Percentiles rank a stretch among this genome's conserved stretches.
Evolutionary conservation across 2,888 invertebrate genomes (phyloP).

Genomic region (Drosophila nr. perissopoda): DNA sequence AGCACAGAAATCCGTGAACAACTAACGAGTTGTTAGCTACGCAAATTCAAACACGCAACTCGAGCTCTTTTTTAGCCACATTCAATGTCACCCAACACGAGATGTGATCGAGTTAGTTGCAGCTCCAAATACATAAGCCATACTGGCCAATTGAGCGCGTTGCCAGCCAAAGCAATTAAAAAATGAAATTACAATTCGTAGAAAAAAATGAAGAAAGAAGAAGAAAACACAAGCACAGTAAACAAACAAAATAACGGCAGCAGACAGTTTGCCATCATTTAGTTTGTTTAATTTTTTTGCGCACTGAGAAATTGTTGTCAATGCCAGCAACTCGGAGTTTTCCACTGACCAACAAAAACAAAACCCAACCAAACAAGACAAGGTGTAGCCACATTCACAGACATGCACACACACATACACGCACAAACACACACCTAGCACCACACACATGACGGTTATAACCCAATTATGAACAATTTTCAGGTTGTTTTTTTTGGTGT

Average conservation of each 20-base stretch:
- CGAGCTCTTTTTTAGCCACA: constrained; percentile 25
- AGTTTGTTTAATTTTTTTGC: constrained; percentile 46
- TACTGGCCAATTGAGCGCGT: constrained; percentile 40
- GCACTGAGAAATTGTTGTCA: constrained; percentile 51
- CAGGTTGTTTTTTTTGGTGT: constrained; percentile 69
- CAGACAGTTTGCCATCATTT: constrained; percentile 44
- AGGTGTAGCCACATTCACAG: constrained; percentile 29
- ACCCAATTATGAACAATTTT: constrained; percentile 73
- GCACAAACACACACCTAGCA: constrained; percentile 27
- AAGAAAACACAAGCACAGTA: neutral
- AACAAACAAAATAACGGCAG: neutral
- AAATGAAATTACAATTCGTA: constrained; percentile 71
- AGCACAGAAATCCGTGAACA: constrained; percentile 21
- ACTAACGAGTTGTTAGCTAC: constrained; percentile 26
- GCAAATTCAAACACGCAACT: constrained; percentile 39
- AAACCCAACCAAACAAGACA: constrained; percentile 38
- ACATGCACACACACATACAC: constrained; percentile 22
- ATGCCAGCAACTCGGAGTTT: constrained; percentile 29
- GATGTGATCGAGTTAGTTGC: constrained; percentile 6
- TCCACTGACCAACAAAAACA: constrained; percentile 35
- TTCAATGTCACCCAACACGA: constrained; percentile 1
- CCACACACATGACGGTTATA: constrained; percentile 62
- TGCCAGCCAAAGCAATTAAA: constrained; percentile 62
- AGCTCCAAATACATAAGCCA: constrained; percentile 8
- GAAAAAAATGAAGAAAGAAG: constrained; percentile 22